Evolutionary conservation across 2,113 vertebrate species (phyloP).

Genomic region (Odocoileus hemionus): DNA sequence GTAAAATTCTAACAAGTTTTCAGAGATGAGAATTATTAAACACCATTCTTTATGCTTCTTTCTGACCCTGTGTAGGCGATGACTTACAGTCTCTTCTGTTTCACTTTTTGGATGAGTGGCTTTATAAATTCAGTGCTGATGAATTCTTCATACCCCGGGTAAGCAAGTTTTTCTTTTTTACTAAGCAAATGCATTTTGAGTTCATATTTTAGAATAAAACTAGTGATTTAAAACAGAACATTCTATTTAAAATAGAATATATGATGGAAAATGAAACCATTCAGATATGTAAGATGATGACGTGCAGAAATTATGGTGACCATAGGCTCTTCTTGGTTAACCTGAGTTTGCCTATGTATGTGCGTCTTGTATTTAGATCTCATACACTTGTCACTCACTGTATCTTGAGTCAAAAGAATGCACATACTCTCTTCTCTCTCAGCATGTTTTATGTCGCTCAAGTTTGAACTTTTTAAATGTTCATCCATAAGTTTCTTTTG

Average conservation of each 20-base stretch:
- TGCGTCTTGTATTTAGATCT: background rate
- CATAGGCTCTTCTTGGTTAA: background rate
- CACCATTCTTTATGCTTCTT: background rate
- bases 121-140: slow-evolving; percentile 95
- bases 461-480: slow-evolving; percentile 22
- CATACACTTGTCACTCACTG: background rate
- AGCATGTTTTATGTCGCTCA: background rate
- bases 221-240: background rate
- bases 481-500: background rate
- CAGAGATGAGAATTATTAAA: background rate
- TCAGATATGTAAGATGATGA: background rate
- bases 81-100: slow-evolving; percentile 95
- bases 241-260: background rate
- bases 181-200: background rate
- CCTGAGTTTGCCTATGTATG: background rate
- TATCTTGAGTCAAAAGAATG: background rate
- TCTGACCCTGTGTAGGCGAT: slow-evolving; percentile 82
- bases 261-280: background rate
- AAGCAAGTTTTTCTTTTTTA: slow-evolving; percentile 60
- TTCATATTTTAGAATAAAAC: slow-evolving; percentile 40
- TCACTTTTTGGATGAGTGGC: slow-evolving; percentile 96
- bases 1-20: background rate
- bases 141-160: slow-evolving; percentile 95
- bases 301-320: background rate
- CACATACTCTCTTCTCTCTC: background rate